phyloP scores from a whole-genome alignment of 1,140 invertebrate genomes.

The Megathymus violae region DNA sequence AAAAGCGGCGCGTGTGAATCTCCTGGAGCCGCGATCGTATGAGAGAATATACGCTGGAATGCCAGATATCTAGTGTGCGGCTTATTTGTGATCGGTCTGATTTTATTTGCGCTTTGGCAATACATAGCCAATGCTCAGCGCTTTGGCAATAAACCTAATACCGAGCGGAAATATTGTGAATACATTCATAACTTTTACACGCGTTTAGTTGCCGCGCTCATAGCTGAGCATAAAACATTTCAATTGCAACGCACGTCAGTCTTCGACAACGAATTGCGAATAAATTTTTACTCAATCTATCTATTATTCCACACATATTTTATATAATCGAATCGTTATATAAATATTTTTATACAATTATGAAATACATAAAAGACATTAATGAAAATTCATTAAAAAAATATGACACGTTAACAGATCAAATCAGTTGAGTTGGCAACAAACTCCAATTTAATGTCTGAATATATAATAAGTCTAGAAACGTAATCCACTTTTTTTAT shows the following conservation, averaged over 20 bases:
- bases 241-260: slow-evolving; percentile 1
- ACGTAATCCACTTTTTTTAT: slow-evolving; percentile 15
- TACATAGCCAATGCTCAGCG: slow-evolving; percentile 11
- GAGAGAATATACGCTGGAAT: slow-evolving; percentile 69
- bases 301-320: too few relatives aligned
- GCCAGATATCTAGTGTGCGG: too few relatives aligned
- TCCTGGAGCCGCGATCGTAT: slow-evolving; percentile 64
- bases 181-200: slow-evolving; percentile 43
- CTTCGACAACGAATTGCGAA: neutral
- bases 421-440: slow-evolving; percentile 1
- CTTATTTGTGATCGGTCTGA: slow-evolving; percentile 50
- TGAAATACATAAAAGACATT: too few relatives aligned
- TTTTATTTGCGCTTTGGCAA: slow-evolving; percentile 42
- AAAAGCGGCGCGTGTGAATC: slow-evolving; percentile 78
- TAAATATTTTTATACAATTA: too few relatives aligned
- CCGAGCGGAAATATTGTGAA: slow-evolving; percentile 42
- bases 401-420: too few relatives aligned
- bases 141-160: slow-evolving; percentile 31
- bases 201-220: slow-evolving; percentile 35
- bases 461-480: too few relatives aligned
- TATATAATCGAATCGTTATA: too few relatives aligned
- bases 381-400: too few relatives aligned
- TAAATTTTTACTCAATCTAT: too few relatives aligned
- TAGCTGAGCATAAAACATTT: slow-evolving; percentile 8
- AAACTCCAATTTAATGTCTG: neutral